Base-by-base conservation (phyloP, 2,888 invertebrate species). In the Leucoma salicis region DNA sequence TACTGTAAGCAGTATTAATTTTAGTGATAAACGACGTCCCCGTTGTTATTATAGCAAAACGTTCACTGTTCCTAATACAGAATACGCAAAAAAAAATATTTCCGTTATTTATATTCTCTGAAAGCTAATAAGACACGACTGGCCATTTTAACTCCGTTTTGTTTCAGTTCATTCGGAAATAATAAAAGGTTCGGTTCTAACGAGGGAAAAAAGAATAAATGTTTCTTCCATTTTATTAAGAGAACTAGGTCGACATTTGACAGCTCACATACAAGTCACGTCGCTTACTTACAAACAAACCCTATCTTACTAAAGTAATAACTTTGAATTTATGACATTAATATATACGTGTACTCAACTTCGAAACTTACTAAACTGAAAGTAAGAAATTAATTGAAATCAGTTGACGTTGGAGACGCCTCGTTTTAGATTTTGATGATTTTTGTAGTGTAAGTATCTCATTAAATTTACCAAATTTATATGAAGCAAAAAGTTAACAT, bases 211-310 rank as follows among this genome's bases (percentile, higher is more conserved):
- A 37, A 21, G 37, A 37, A 36, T 13, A n/a, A 36, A 36, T 14
- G 15, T 35, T 35, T 35, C 27, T 28, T 35, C 25, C 15, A 15
- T 35, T 35, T 35, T 25, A 39, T 33, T 32, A 33, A 39, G 32
- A 39, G 32, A 32, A 16, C 32, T 25, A 27, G 15, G 32, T 13
- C 7, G 14, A 11, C 15, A 15, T 14, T 13, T 18, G 14, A 27
- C 27, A 14, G 25, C 5, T 18, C 33, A 29, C 32, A 42, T 18
- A 8, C 35, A 14, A 10, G 13, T 14, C 24, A 14, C 10, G 21
- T 25, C 25, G 5, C 21, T 14, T 4, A 25, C 13, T 14, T 15
- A 16, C 16, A 18, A 16, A 32, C 12, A 16, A 18, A 32, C 6
- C 11, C 27, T 5, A 21, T 16, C 21, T 21, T 3, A 21, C 21